Conservation (phyloP, 1,140 invertebrate species). For the Caenorhabditis inopinata region DNA sequence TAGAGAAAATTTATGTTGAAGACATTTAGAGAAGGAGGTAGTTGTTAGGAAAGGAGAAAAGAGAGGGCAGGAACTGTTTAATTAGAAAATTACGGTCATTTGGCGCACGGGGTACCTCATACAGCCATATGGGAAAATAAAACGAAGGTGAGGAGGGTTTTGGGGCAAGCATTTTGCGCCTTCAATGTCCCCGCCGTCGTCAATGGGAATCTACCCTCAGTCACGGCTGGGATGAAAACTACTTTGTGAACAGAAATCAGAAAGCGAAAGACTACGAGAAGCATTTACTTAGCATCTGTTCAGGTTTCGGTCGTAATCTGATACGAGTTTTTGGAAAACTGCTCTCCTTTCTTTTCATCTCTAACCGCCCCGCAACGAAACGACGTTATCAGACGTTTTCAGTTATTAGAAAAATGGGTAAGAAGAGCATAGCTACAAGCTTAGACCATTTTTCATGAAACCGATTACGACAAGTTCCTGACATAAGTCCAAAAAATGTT, state of each 20-base stretch:
- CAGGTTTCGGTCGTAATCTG: constrained; percentile 30
- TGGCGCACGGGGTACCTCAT: background rate
- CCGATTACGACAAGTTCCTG: too few species aligned
- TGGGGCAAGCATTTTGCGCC: background rate
- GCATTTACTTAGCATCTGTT: constrained; percentile 34
- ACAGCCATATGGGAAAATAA: background rate
- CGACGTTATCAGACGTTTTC: constrained; percentile 18
- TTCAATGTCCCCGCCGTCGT: background rate
- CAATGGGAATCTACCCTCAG: background rate
- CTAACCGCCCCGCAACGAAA: constrained; percentile 9
- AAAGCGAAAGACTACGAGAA: background rate
- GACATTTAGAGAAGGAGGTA: background rate
- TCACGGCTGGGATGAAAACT: background rate
- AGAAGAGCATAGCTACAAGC: background rate
- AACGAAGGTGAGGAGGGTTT: constrained; percentile 9
- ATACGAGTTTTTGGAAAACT: constrained; percentile 33
- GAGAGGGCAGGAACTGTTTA: constrained; percentile 33
- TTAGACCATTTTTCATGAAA: background rate
- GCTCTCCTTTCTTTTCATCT: constrained; percentile 31
- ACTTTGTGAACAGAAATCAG: constrained; percentile 32
- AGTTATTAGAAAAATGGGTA: background rate
- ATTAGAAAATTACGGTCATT: constrained; percentile 32
- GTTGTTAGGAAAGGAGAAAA: background rate
- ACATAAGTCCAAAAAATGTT: too few species aligned
- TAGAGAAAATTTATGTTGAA: constrained; percentile 3